phyloP scores from a whole-genome alignment of 1,140 invertebrate genomes.

The Paraescarpia echinospica region DNA sequence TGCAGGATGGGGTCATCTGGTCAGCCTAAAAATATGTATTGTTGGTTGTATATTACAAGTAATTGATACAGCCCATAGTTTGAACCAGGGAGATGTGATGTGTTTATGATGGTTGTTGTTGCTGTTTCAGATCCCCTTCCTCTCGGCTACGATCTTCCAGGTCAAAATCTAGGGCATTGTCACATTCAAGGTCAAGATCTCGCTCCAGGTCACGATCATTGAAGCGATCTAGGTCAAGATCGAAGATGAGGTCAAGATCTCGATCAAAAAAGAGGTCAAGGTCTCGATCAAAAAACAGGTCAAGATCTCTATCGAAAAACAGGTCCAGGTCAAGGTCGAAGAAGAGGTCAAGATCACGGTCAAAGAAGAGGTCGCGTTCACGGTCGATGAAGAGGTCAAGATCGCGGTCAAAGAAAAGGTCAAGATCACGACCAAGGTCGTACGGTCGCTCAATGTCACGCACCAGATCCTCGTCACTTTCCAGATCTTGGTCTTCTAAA shows the following conservation, averaged over 20 bases:
- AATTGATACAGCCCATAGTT: not conserved
- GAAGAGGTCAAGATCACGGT: not conserved
- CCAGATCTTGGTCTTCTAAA: not conserved
- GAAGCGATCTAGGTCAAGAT: not conserved
- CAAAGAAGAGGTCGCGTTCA: not conserved
- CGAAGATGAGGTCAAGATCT: not conserved
- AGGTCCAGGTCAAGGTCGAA: not conserved
- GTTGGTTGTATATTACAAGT: not conserved
- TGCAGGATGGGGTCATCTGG: not conserved
- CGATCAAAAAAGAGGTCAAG: not conserved
- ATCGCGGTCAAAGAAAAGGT: constrained; percentile 5
- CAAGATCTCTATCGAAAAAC: not conserved
- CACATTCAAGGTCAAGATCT: constrained; percentile 14
- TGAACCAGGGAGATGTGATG: not conserved
- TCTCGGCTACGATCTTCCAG: not conserved
- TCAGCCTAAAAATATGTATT: not conserved
- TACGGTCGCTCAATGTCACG: not conserved
- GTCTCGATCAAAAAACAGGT: not conserved
- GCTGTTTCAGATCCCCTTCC: not conserved
- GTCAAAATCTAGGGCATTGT: not conserved
- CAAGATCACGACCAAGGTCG: constrained; percentile 10
- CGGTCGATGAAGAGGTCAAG: not conserved
- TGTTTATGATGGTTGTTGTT: not conserved
- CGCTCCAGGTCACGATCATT: not conserved
- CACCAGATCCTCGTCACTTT: not conserved